Conservation (phyloP, 2,888 invertebrate genomes). For the Tiphia femorata region DNA sequence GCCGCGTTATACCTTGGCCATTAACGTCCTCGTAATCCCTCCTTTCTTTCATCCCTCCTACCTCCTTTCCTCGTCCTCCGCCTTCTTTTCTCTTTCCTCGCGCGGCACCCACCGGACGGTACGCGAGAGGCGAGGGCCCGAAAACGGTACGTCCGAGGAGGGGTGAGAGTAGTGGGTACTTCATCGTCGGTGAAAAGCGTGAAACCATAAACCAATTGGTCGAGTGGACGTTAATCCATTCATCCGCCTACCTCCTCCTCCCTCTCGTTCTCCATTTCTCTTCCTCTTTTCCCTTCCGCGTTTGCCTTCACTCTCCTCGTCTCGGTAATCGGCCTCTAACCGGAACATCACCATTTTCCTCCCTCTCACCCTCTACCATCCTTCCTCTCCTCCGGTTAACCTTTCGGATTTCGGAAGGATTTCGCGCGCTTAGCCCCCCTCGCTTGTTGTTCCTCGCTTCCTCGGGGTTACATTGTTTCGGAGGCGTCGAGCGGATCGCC, state of each 20-base stretch:
- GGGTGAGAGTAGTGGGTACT: no score
- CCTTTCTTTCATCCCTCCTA: constrained; percentile 6
- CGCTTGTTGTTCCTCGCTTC: no score
- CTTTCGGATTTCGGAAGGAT: background rate
- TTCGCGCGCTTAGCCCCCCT: no score
- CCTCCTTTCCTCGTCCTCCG: background rate
- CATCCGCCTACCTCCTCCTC: constrained; percentile 19
- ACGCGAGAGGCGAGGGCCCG: background rate
- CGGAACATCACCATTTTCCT: no score
- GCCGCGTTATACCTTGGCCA: constrained; percentile 13
- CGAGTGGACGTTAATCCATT: constrained; percentile 28
- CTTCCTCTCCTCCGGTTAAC: constrained; percentile 13
- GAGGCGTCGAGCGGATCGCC: no score
- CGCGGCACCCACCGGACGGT: no score
- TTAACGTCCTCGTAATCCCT: constrained; percentile 21
- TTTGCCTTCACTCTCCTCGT: constrained; percentile 1
- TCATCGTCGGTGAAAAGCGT: constrained; percentile 25
- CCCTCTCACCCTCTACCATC: constrained; percentile 19
- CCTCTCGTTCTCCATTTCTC: background rate
- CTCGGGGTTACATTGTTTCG: no score
- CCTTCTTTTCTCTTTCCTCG: constrained; percentile 22
- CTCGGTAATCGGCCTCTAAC: no score
- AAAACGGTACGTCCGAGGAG: constrained; percentile 3
- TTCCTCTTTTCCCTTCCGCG: constrained; percentile 20
- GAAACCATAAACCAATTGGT: constrained; percentile 38